A percentile compares a stretch with the other conserved stretches of the same genome.
These are phyloP conservation scores for Eleginops maclovinus DNA, from an alignment of 2,113 vertebrate species.

Conservation along the genomic window DNA sequence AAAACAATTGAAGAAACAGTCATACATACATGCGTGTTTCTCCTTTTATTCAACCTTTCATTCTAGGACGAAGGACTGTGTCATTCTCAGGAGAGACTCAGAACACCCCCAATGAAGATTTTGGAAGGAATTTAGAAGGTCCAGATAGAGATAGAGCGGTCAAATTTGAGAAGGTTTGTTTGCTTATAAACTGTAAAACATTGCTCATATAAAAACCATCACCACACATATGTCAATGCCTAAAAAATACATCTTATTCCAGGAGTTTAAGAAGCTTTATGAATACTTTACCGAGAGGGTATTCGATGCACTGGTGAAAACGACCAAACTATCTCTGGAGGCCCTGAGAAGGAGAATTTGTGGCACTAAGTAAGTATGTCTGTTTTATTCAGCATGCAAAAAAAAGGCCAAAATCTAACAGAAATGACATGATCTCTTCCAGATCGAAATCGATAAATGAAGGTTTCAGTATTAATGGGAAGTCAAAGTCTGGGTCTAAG, in stretches of 20 bases:
- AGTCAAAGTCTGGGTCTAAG: constrained; percentile 52
- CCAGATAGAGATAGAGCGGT: constrained; percentile 70
- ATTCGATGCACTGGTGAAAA: constrained; percentile 84
- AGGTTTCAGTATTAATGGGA: constrained; percentile 40
- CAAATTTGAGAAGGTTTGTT: constrained; percentile 86
- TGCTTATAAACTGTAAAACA: not conserved
- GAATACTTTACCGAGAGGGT: constrained; percentile 85
- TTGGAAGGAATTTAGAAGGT: constrained; percentile 42
- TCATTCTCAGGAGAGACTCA: constrained; percentile 61
- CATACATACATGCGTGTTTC: not conserved
- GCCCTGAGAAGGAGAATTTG: constrained; percentile 85
- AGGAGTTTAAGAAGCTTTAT: constrained; percentile 86
- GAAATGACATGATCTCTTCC: not conserved
- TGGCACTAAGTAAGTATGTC: constrained; percentile 76
- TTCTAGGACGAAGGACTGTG: constrained; percentile 67
- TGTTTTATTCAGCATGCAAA: constrained; percentile 4
- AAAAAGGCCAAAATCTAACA: not conserved
- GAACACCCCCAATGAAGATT: constrained; percentile 24
- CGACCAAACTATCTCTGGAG: constrained; percentile 84
- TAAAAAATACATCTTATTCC: constrained; percentile 48
- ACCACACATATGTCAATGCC: constrained; percentile 3
- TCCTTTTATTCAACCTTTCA: not conserved
- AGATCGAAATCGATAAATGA: constrained; percentile 57
- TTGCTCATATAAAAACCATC: not conserved
- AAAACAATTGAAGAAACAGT: not conserved